Evolutionary conservation across 1,140 invertebrate genomes (phyloP), one percentile per base, ranked within the genome.

Genomic region (Ectropis grisescens): DNA sequence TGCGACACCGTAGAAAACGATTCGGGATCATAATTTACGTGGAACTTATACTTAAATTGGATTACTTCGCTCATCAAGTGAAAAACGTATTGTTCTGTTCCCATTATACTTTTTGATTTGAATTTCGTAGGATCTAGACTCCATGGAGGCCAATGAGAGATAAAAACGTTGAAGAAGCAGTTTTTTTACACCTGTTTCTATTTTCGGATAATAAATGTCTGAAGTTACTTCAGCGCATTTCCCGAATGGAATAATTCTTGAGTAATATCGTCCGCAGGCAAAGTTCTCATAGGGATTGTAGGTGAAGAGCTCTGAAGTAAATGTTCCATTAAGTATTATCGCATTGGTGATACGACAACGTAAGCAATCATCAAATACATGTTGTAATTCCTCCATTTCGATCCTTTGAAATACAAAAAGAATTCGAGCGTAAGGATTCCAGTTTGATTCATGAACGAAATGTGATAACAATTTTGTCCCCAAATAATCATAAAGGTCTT

Each of bases 71-170:
- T 42, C 13, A 69, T 32, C 14, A 59, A 13, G 5, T 45, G 15
- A 0, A 74, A 13, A 9, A 60, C 29, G 12, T 48, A 61, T 30
- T 76, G 56, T 30, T 76, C 68, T 11, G 56, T 29, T 12, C 67
- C 70, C 2, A 40, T 12, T 11, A 26, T 1, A 0, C 28, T 2
- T 32, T 29, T 7, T 16, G 11, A 5, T 29, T 33, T 31, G 13
- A n/a, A 37, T 37, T 13, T 31, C 6, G 13, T 9, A 1, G 38
- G 44, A 15, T 66, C 33, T 1, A 65, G 49, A 2, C 41, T 33
- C 15, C 48, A 67, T 0, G 67, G 69, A 10, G 66, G 67, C 40
- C 57, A 57, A 11, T 67, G 44, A 1, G 58, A 14, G 5, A 41
- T 29, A 1, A 37, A 40, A 1, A 52, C 38, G 14, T 47, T 52